Conservation (phyloP, 1,140 invertebrate species). For the Drosophila sp. region DNA sequence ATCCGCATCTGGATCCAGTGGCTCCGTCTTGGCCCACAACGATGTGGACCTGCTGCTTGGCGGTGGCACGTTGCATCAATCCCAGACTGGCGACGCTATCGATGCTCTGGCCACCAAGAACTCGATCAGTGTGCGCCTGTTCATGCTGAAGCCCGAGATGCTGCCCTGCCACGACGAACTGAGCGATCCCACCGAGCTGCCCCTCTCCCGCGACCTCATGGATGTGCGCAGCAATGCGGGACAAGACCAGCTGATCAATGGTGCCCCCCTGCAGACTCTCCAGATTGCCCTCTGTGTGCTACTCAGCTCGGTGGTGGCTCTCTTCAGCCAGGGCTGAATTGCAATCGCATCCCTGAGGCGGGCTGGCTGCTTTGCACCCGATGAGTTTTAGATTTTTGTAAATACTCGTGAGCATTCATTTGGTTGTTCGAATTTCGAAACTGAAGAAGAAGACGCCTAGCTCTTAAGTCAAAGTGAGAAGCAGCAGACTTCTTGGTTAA, state of each 20-base stretch:
- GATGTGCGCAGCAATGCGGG: slow-evolving; percentile 78
- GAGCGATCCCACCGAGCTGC: slow-evolving; percentile 87
- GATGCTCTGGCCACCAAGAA: slow-evolving; percentile 68
- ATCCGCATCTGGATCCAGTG: too few relatives aligned
- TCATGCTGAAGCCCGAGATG: slow-evolving; percentile 88
- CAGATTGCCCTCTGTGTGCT: slow-evolving; percentile 19
- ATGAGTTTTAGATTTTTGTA: slow-evolving; percentile 39
- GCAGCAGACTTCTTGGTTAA: slow-evolving; percentile 13
- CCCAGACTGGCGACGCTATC: slow-evolving; percentile 47
- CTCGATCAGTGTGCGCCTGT: slow-evolving; percentile 84
- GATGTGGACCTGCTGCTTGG: slow-evolving; percentile 64
- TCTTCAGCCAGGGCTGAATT: slow-evolving; percentile 59
- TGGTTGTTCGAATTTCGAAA: slow-evolving; percentile 36
- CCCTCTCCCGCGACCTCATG: slow-evolving; percentile 85
- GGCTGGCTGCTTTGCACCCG: background rate
- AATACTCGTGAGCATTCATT: slow-evolving; percentile 50
- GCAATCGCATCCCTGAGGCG: background rate
- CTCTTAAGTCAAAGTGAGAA: slow-evolving; percentile 18
- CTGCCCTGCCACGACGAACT: slow-evolving; percentile 88
- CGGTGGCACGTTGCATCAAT: slow-evolving; percentile 21
- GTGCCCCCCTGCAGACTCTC: background rate
- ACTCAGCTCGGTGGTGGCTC: slow-evolving; percentile 18
- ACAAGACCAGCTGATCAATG: slow-evolving; percentile 60
- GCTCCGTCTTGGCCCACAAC: slow-evolving; percentile 55
- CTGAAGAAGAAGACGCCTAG: slow-evolving; percentile 8